A percentile compares a stretch with the other conserved stretches of the same genome.
phyloP scores from a whole-genome alignment of 2,797 vertebrate genomes.

The Bradypodion ventrale region DNA sequence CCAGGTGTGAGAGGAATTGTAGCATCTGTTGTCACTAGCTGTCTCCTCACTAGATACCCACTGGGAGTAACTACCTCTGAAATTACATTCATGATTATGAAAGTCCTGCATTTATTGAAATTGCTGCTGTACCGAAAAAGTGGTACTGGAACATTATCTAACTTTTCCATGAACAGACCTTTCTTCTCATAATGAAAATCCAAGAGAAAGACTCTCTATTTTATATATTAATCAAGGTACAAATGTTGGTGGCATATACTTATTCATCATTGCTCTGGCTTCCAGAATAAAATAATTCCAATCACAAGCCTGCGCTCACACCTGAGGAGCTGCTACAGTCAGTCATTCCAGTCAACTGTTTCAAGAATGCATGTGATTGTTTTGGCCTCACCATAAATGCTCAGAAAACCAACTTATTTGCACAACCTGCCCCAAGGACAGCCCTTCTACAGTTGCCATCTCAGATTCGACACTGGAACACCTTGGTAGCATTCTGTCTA shows the following conservation, averaged over 20 bases:
- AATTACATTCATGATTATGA: conserved; percentile 6
- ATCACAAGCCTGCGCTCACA: not conserved
- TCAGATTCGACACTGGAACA: no score
- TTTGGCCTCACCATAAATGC: no score
- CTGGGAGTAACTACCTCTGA: not conserved
- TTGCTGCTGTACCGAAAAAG: conserved; percentile 8
- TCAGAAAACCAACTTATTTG: no score
- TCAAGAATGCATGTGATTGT: no score
- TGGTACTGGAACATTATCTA: not conserved
- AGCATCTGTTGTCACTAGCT: conserved; percentile 14
- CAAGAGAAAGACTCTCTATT: not conserved
- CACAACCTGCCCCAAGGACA: no score
- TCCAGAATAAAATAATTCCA: not conserved
- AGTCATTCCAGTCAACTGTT: no score
- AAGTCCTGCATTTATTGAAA: not conserved
- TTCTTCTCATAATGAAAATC: not conserved
- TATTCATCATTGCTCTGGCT: not conserved
- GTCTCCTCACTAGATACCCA: not conserved
- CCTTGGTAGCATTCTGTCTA: no score
- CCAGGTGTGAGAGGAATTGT: conserved; percentile 10
- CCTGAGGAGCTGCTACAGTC: no score
- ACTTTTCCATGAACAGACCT: not conserved
- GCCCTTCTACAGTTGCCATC: no score
- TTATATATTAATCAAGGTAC: not conserved
- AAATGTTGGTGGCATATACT: not conserved